These are phyloP conservation scores for Chalcosyrphus nemorum DNA, from an alignment of 2,888 invertebrate species.

Conservation along the genomic window DNA sequence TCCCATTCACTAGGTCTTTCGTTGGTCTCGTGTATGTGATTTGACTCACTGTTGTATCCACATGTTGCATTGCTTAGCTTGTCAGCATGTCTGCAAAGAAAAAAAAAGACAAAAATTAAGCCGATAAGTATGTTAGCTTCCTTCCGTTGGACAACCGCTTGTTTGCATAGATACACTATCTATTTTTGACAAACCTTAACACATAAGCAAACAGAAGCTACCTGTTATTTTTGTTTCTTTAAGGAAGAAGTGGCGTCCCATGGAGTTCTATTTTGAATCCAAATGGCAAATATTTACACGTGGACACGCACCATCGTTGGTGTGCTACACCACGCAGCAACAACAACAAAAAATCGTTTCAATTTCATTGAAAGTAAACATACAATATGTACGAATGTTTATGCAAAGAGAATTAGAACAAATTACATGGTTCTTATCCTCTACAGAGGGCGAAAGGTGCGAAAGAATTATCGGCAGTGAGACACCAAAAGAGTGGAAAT, in stretches of 20 bases:
- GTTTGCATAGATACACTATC: slow-evolving; percentile 4
- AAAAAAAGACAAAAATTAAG: slow-evolving; percentile 81
- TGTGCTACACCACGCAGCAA: background rate
- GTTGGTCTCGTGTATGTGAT: slow-evolving; percentile 74
- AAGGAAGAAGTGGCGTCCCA: slow-evolving; percentile 2
- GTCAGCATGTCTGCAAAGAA: slow-evolving; percentile 78
- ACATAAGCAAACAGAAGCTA: slow-evolving; percentile 38
- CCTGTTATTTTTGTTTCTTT: background rate
- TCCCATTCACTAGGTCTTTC: slow-evolving; percentile 73
- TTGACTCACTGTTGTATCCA: slow-evolving; percentile 80
- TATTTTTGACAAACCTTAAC: slow-evolving; percentile 20
- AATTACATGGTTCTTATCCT: background rate
- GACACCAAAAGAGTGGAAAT: background rate
- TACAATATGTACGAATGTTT: background rate
- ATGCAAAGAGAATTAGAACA: slow-evolving; percentile 23
- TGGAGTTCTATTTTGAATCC: slow-evolving; percentile 1
- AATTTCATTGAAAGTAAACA: slow-evolving; percentile 20
- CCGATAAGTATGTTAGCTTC: background rate
- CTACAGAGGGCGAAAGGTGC: background rate
- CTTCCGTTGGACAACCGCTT: slow-evolving; percentile 34
- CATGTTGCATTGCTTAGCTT: slow-evolving; percentile 84
- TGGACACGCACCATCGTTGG: slow-evolving; percentile 2
- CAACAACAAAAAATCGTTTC: slow-evolving; percentile 20
- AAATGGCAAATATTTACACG: slow-evolving; percentile 59
- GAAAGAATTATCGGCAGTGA: background rate